These are phyloP conservation scores for Rhagologus leucostigma DNA, from an alignment of 2,113 vertebrate genomes.

Conservation along the genomic window DNA sequence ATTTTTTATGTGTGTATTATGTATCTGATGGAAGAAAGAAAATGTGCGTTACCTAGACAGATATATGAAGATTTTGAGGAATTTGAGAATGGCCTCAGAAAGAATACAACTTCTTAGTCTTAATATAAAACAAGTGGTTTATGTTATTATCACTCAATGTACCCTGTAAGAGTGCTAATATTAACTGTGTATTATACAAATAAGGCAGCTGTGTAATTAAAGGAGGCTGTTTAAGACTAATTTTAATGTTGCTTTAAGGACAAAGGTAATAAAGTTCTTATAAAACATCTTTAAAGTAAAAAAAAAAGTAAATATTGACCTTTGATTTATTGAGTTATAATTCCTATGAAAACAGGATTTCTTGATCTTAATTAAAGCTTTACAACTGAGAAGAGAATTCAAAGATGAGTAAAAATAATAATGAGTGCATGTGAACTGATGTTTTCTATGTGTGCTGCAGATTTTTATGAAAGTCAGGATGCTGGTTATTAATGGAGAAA, in stretches of 20 bases:
- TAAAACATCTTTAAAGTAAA: conserved; percentile 2
- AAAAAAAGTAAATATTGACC: background rate
- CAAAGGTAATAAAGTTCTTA: conserved; percentile 52
- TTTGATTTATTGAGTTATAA: conserved; percentile 32
- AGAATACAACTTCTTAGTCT: background rate
- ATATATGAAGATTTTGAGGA: background rate
- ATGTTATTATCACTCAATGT: background rate
- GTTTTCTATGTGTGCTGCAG: background rate
- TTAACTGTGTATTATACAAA: background rate
- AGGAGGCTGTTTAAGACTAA: background rate
- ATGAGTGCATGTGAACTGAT: background rate
- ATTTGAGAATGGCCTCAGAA: background rate
- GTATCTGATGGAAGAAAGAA: background rate
- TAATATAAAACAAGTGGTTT: background rate
- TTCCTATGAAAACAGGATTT: background rate
- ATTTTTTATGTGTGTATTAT: background rate
- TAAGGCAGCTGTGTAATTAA: background rate
- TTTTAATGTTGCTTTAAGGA: conserved; percentile 42
- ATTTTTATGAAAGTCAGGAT: background rate
- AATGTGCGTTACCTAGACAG: background rate
- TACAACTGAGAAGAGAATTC: background rate
- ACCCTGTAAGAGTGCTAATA: background rate
- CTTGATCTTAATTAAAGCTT: background rate
- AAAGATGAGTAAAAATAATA: background rate
- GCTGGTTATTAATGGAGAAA: background rate